phyloP scores from a whole-genome alignment of 2,113 vertebrate species.

The Tursiops truncatus region DNA sequence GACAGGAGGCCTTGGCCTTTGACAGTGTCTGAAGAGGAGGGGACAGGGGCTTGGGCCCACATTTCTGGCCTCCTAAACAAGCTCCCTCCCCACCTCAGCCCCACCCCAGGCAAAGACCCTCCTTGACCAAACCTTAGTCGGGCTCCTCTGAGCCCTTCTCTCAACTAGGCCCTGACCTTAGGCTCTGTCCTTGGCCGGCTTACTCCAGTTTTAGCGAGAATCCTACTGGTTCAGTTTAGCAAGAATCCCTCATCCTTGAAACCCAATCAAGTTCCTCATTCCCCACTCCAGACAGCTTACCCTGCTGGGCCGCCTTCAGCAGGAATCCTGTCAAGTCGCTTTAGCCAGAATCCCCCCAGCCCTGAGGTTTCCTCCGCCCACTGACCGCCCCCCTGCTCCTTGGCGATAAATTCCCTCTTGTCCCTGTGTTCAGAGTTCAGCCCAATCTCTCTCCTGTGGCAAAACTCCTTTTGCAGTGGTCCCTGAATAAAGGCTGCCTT shows the following conservation, averaged over 20 bases:
- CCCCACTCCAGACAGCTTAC: too few relatives aligned
- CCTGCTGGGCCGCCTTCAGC: neutral
- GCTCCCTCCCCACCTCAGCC: fast-evolving
- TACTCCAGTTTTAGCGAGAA: neutral
- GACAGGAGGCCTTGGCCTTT: neutral
- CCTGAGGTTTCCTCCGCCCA: neutral
- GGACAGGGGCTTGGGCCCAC: neutral
- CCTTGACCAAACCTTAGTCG: neutral
- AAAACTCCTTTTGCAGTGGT: neutral
- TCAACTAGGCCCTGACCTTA: neutral
- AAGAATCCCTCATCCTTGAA: neutral
- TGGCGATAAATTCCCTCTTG: neutral
- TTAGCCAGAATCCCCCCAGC: neutral
- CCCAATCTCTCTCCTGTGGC: neutral
- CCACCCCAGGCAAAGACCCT: neutral
- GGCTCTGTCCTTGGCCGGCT: neutral
- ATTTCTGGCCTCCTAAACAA: neutral
- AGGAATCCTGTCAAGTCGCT: neutral
- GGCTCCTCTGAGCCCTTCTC: neutral
- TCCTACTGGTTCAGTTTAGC: neutral
- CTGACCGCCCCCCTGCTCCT: neutral
- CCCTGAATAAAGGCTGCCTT: neutral
- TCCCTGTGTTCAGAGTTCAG: neutral
- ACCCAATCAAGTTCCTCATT: neutral
- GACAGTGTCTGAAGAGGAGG: neutral